Evolutionary conservation across 2,113 vertebrate species (phyloP), one percentile per base, ranked within the genome.

Genomic region (Salminus brasiliensis): DNA sequence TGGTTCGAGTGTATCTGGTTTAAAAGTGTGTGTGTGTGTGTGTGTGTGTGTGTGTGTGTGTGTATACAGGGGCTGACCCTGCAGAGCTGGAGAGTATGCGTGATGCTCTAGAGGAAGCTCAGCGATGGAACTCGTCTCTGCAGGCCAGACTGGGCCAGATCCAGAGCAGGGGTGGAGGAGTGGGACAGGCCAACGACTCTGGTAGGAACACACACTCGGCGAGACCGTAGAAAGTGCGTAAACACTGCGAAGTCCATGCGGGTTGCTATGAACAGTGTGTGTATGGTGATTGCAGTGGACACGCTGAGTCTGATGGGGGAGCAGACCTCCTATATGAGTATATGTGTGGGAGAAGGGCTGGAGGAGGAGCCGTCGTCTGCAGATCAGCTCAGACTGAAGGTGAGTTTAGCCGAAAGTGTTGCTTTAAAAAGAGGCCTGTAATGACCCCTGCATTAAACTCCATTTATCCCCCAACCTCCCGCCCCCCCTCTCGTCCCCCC

Each of bases 281-380:
- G 66, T 74, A 68, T 87, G 87, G 0, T 86, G 25, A 74, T 79
- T 76, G 81, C 74, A 97, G 97, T 93, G 65, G 96, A 98, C 82
- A 93, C 94, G 0, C 79, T 95, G 5, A 97, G 95, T 83, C 95
- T 95, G 91, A 92, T 94, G 79, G 95, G 95, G 15, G 96, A 98
- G 85, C 96, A 98, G 88, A 98, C 98, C 0, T 97, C 98, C 45
- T 99, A 99, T 23, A 94, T 99, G 92, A 99, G 96, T 82, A 98
- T 99, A 88, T 97, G 95, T 88, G 89, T 98, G 68, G 94, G 94
- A 72, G 95, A 95, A 30, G 91, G 81, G 25, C 89, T 91, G 73
- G 92, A 90, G 67, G 88, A 93, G 59, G 93, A 95, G 78, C 81
- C 94, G 53, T 95, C 94, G 53, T 95, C 94, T 79, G 84, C 92